Base-by-base conservation (phyloP, 2,113 vertebrate genomes). In the Mustela nigripes region DNA sequence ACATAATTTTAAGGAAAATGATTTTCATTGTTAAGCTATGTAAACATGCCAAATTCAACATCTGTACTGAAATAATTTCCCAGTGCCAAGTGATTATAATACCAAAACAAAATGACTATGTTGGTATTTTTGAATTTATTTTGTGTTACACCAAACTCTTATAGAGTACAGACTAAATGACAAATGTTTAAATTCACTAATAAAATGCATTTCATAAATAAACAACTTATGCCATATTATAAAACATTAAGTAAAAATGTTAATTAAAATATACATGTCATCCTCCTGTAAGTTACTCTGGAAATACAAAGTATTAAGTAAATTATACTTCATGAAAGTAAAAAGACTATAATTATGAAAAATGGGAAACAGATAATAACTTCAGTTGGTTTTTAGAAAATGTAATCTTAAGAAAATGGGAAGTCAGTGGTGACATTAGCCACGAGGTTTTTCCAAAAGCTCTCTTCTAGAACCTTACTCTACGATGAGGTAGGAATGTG, bases 1-100 rank as follows among this genome's bases (percentile, higher is more conserved):
- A 39, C 22, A 83, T 95, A 67, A 74, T 96, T 76, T 95, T 94
- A 81, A 92, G 71, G 87, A 92, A 94, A 88, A 87, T 88, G 81
- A 74, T 91, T 65, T 16, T 96, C 21, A 81, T 48, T 91, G 33
- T 84, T 94, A 88, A 88, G 11, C 31, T 93, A 0, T 48, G 4
- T 85, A 94, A 80, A 92, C 33, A 63, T 95, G 24, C 71, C 58
- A 92, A 74, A 62, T 92, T 89, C 14, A 93, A 7, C 42, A 85
- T 82, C 48, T 91, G 16, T 83, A 60, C n/a, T 91, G 78, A 91
- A 93, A 69, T 91, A 69, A 95, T 89, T 95, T 91, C 63, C 56
- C 63, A 79, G 48, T 88, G 69, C 45, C 33, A 95, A 22, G 3
- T 85, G 67, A 53, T 93, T 73, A 28, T 96, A 94, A 67, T 96